Evolutionary conservation across 2,888 invertebrate genomes (phyloP), one percentile per base, ranked within the genome.

Genomic region (Spodoptera littoralis): DNA sequence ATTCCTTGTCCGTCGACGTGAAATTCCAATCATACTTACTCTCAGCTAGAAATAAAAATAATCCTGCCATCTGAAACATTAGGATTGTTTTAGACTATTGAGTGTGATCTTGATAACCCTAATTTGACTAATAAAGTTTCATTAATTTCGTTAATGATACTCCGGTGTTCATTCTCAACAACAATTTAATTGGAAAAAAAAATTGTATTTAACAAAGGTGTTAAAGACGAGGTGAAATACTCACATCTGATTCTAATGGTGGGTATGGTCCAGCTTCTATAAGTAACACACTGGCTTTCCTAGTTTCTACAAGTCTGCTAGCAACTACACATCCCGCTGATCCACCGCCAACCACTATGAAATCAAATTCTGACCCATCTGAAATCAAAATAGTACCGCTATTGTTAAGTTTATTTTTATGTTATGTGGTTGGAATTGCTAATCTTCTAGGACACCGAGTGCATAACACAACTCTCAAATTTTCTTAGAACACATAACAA

Each of bases 261-360:
- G 84, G 85, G 12, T 79, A 71, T 2, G 68, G 80, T 2, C 87
- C 87, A 5, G 86, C 86, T 63, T 87, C 87, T 22, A 87, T 70
- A 4, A 85, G 64, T 1, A 84, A 50, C 0, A 87, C 81, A 1
- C 36, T 77, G 6, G 69, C 54, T 22, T 69, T 59, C 1, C 50
- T 12, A 1, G 66, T 48, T 51, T 84, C 80, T 1, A 78, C 55
- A 4, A 86, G 76, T 46, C 82, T 70, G 22, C 75, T 81, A 0
- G 84, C 84, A 0, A 86, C 13, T 0, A 86, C 65, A 36, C 83
- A 72, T 0, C 87, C 87, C 0, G 82, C 84, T 0, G 85, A 70
- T 0, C 85, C 86, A 2, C 76, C 84, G 0, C 85, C 85, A 0
- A 83, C 76, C 24, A 87, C 60, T 9, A 87, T 71, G 49, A 80